Evolutionary conservation across 2,888 invertebrate genomes (phyloP), one percentile per base, ranked within the genome.

Genomic region (Drosophila borealis): DNA sequence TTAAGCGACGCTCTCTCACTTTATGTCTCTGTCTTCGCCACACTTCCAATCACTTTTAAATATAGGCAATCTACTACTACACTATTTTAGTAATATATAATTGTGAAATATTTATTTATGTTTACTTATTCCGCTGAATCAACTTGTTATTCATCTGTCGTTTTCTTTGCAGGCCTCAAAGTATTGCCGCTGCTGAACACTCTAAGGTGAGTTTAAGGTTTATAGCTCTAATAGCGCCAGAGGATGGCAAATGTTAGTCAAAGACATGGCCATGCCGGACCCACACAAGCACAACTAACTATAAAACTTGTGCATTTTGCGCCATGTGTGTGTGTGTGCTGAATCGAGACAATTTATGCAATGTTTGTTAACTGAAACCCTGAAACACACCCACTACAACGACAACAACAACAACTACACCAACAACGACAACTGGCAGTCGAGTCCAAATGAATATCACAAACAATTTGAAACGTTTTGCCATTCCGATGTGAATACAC

Each of bases 171-270:
- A 98, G 98, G 97, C 91, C 94, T 98, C 89, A 97, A 97, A 92
- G 94, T 98, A 51, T 94, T 98, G 88, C 97, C 97, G 90, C 95
- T 97, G 88, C 94, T 97, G 80, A 96, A 95, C 93, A 96, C 96
- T 92, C 93, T 97, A 90, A 95, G 97, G 97, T 97, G 93, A 95
- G 95, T 93, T 45, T 54, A 60, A 65, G 49, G 51, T 61, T 45
- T 44, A 45, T 37, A 51, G n/a, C 19, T 19, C 13, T 42, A 6
- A 17, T 33, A 14, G 14, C 9, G 19, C 0, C 14, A 17, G 17
- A 17, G 33, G 51, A 36, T 55, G 64, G 13, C 34, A 34, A 45
- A 37, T 55, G 19, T 8, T 46, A 19, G 46, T 34, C 41, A 21
- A 45, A 50, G 56, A 62, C 53, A 62, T 56, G 53, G 53, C 29